These are phyloP conservation scores for Lepus timidus DNA, from an alignment of 2,113 vertebrate genomes.

Conservation along the genomic window DNA sequence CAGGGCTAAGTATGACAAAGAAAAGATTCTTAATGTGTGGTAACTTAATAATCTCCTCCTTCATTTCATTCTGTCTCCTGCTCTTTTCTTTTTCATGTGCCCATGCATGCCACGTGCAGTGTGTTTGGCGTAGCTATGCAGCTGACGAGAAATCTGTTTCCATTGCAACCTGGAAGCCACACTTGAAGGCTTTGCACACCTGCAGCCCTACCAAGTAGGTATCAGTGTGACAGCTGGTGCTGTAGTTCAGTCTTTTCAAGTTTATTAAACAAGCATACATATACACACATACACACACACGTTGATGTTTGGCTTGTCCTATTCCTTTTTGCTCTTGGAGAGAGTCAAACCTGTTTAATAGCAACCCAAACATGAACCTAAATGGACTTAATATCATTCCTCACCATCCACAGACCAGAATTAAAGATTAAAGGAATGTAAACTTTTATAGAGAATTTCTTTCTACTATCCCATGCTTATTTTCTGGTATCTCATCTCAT, in stretches of 20 bases:
- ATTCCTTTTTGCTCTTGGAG: slow-evolving; percentile 77
- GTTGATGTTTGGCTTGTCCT: slow-evolving; percentile 79
- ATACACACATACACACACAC: background rate
- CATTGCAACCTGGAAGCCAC: slow-evolving; percentile 99
- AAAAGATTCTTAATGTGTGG: slow-evolving; percentile 86
- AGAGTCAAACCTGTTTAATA: slow-evolving; percentile 68
- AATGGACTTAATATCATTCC: slow-evolving; percentile 39
- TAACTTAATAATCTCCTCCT: slow-evolving; percentile 91
- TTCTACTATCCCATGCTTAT: background rate
- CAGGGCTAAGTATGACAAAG: slow-evolving; percentile 86
- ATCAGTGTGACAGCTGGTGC: slow-evolving; percentile 92
- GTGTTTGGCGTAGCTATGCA: slow-evolving; percentile 99
- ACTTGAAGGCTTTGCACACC: slow-evolving; percentile 99
- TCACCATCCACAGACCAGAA: slow-evolving; percentile 41
- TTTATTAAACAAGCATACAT: slow-evolving; percentile 61
- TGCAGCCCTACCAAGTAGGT: slow-evolving; percentile 99
- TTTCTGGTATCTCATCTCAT: slow-evolving; percentile 31
- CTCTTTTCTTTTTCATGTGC: slow-evolving; percentile 86
- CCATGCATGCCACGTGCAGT: slow-evolving; percentile 93
- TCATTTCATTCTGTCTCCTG: slow-evolving; percentile 88
- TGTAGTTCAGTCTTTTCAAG: slow-evolving; percentile 86
- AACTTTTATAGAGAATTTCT: slow-evolving; percentile 1
- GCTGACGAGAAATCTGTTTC: slow-evolving; percentile 99
- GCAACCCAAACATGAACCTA: slow-evolving; percentile 75
- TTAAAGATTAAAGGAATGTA: slow-evolving; percentile 40